Conservation (phyloP, 2,888 invertebrate species). For the Globia sparganii region DNA sequence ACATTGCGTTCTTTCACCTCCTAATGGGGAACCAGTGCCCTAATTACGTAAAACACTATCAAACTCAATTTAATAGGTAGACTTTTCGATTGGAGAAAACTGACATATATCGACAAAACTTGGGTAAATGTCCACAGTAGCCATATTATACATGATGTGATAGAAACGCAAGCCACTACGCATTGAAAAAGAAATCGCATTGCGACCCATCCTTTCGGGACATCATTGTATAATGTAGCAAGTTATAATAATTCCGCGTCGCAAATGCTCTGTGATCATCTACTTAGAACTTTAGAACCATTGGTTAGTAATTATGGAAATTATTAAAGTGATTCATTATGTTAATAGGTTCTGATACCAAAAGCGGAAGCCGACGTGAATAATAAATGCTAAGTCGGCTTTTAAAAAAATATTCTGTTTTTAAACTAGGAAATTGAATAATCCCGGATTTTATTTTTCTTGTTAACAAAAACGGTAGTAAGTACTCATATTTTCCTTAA, state of each 20-base stretch:
- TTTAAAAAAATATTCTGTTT: background rate
- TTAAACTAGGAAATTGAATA: background rate
- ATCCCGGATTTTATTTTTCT: background rate
- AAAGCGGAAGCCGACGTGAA: background rate
- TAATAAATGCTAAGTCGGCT: constrained; percentile 4
- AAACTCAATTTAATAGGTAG: no score
- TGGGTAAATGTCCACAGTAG: background rate
- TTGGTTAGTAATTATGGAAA: background rate
- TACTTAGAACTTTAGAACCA: background rate
- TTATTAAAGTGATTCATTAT: background rate
- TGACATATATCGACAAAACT: background rate
- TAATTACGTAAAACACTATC: no score
- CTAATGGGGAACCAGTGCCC: background rate
- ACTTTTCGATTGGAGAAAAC: background rate
- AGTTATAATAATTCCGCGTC: background rate
- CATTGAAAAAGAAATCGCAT: background rate
- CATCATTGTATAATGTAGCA: background rate
- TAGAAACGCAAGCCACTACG: background rate
- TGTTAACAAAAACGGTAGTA: background rate
- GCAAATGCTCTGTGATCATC: background rate
- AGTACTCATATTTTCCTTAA: no score
- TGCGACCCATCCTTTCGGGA: background rate
- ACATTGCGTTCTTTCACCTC: background rate
- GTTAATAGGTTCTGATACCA: background rate
- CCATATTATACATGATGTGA: background rate